phyloP scores from a whole-genome alignment of 1,140 invertebrate genomes.

The Neuroterus valhalla region DNA sequence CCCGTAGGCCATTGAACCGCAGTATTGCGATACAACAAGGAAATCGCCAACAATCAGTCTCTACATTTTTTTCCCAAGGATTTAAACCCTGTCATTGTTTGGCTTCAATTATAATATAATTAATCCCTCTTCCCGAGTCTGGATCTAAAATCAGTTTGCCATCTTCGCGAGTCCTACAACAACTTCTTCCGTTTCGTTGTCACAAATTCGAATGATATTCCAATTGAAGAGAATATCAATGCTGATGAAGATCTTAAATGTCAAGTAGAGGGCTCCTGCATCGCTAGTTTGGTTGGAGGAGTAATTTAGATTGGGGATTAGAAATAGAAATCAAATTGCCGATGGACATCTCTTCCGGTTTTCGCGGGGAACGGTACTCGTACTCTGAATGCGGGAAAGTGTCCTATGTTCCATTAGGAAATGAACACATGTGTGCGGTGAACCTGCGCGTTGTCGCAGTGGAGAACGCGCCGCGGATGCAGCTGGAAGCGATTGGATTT shows the following conservation, averaged over 20 bases:
- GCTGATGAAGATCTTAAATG: background rate
- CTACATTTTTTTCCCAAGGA: conserved; percentile 11
- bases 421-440: conserved; percentile 24
- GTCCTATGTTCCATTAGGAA: background rate
- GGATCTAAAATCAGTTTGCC: background rate
- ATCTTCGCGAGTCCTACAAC: background rate
- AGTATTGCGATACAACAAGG: conserved; percentile 29
- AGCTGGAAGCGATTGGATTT: conserved; percentile 25
- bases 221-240: too few species aligned
- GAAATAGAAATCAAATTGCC: background rate
- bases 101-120: background rate
- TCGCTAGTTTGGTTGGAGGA: background rate
- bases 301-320: background rate
- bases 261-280: background rate
- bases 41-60: background rate
- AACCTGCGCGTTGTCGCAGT: conserved; percentile 29
- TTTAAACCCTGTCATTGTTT: conserved; percentile 15
- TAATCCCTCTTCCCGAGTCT: background rate
- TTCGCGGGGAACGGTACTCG: conserved; percentile 25
- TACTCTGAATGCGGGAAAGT: conserved; percentile 19
- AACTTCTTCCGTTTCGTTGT: background rate
- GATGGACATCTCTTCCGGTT: conserved; percentile 26
- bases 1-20: conserved; percentile 18
- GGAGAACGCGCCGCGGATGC: conserved; percentile 13
- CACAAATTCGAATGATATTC: too few species aligned